Percentiles rank a stretch among this genome's conserved stretches.
Conservation (phyloP, 2,113 vertebrate species). For the Petromus typicus region DNA sequence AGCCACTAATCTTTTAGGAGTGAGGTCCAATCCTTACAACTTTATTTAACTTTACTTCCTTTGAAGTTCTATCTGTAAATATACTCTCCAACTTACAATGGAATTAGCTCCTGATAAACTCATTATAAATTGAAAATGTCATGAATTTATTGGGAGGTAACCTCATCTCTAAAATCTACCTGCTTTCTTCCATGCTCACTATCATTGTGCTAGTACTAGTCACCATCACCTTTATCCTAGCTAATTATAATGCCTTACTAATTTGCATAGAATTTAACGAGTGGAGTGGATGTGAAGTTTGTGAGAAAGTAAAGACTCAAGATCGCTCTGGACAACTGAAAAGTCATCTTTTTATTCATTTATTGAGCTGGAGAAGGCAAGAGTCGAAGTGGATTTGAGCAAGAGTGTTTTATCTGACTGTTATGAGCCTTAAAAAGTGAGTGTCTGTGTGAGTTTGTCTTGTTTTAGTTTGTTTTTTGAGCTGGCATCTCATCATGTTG, state of each 20-base stretch:
- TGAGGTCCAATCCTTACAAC: background rate
- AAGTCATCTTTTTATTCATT: conserved; percentile 39
- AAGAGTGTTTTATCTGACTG: background rate
- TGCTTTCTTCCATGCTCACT: background rate
- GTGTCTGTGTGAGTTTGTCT: background rate
- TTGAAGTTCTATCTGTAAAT: background rate
- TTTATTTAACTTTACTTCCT: conserved; percentile 27
- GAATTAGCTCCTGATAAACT: background rate
- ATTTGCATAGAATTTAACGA: conserved; percentile 28
- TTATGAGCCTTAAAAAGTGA: conserved; percentile 8
- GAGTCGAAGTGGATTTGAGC: background rate
- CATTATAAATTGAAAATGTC: background rate
- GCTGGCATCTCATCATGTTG: background rate
- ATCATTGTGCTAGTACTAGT: background rate
- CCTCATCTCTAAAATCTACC: background rate
- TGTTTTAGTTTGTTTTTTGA: background rate
- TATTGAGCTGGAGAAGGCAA: background rate
- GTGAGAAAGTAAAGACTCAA: conserved; percentile 49
- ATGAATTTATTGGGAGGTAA: background rate
- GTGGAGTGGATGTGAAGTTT: background rate
- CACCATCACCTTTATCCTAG: background rate
- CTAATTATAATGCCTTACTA: conserved; percentile 36
- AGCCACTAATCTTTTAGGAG: background rate
- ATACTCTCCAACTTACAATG: background rate
- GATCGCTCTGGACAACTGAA: conserved; percentile 15